phyloP scores from a whole-genome alignment of 2,888 invertebrate species.

The Ophioninae sp. region DNA sequence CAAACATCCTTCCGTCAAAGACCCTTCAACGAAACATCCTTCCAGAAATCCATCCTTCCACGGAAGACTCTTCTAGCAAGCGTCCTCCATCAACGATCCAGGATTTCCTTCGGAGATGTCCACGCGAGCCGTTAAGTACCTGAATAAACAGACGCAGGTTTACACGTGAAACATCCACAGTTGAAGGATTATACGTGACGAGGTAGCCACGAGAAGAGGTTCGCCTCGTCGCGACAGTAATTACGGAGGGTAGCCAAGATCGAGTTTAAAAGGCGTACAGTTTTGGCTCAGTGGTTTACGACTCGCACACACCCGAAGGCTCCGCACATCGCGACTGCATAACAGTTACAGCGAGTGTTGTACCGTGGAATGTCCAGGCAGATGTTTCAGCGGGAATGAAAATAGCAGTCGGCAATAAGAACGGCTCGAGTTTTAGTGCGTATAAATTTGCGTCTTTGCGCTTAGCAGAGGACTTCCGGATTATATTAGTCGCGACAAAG shows the following conservation, averaged over 20 bases:
- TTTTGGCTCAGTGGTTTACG: slow-evolving; percentile 10
- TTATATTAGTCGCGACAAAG: slow-evolving; percentile 45
- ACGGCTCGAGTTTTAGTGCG: slow-evolving; percentile 1
- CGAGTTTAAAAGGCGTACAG: slow-evolving; percentile 2
- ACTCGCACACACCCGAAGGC: background rate
- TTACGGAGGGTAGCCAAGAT: slow-evolving; percentile 23
- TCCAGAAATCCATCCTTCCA: too few relatives aligned
- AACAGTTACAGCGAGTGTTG: slow-evolving; percentile 8
- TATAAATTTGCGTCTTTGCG: slow-evolving; percentile 31
- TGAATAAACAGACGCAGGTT: background rate
- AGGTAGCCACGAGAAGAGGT: background rate
- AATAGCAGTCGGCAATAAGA: slow-evolving; percentile 25
- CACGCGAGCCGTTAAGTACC: background rate
- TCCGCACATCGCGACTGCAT: slow-evolving; percentile 16
- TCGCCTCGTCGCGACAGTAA: background rate
- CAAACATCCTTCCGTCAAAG: too few relatives aligned
- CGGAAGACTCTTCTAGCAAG: too few relatives aligned
- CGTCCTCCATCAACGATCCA: background rate
- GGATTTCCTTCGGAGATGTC: background rate
- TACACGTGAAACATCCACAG: background rate
- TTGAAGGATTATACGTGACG: background rate
- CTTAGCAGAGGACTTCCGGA: background rate
- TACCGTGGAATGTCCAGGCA: slow-evolving; percentile 20
- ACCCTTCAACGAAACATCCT: too few relatives aligned
- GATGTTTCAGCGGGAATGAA: slow-evolving; percentile 21